Conservation (phyloP, 2,113 vertebrate species). For the Triplophysa tibetana region DNA sequence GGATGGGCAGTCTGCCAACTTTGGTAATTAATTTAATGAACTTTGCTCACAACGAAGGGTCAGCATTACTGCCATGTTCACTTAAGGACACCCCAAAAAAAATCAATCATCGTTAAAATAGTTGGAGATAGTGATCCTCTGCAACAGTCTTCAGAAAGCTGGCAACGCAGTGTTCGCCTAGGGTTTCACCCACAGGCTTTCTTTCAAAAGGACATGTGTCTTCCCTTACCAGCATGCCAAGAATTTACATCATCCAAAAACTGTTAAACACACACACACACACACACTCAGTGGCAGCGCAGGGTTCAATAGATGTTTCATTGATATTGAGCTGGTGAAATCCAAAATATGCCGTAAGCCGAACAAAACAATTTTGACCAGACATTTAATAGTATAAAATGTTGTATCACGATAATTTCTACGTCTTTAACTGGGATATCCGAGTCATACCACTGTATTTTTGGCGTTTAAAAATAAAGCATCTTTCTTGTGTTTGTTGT, state of each 20-base stretch:
- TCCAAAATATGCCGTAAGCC: too few species aligned
- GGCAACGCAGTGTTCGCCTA: not conserved
- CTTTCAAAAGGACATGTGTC: not conserved
- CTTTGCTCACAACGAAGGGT: not conserved
- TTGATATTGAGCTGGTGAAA: too few species aligned
- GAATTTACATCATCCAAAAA: not conserved
- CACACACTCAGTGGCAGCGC: too few species aligned
- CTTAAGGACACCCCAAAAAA: not conserved
- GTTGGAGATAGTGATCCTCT: not conserved
- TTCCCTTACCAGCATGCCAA: not conserved
- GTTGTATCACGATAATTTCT: too few species aligned
- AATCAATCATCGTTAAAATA: conserved; percentile 7
- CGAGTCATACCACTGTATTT: too few species aligned
- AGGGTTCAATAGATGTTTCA: too few species aligned
- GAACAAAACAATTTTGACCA: too few species aligned
- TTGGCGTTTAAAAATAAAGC: too few species aligned
- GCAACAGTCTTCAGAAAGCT: not conserved
- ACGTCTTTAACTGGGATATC: too few species aligned
- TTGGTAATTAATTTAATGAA: conserved; percentile 32
- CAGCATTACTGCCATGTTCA: conserved; percentile 14
- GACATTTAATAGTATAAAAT: too few species aligned
- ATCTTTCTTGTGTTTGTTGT: too few species aligned
- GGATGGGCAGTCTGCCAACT: not conserved
- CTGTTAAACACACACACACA: not conserved
- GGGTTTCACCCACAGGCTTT: not conserved